These are phyloP conservation scores for Lamellibrachia satsuma DNA, from an alignment of 2,888 invertebrate genomes.

Conservation along the genomic window DNA sequence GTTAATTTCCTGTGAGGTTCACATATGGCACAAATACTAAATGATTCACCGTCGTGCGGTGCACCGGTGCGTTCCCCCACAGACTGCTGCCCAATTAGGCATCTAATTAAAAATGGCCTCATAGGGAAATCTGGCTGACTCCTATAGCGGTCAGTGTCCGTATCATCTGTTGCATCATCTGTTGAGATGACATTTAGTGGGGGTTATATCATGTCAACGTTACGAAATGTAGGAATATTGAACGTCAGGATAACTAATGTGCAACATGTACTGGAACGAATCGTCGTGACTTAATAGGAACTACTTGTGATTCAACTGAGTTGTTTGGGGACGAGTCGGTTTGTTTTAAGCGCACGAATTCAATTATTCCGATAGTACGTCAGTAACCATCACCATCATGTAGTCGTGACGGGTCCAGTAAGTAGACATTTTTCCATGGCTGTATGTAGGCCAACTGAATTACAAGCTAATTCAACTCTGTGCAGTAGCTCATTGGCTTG, in stretches of 20 bases:
- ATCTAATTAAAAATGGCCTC: background rate
- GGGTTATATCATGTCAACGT: background rate
- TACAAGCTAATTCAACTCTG: background rate
- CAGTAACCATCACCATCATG: too few relatives aligned
- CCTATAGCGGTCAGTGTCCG: background rate
- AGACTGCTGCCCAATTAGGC: background rate
- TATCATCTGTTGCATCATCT: background rate
- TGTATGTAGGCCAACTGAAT: background rate
- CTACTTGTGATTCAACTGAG: background rate
- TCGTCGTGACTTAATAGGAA: background rate
- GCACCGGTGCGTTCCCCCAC: background rate
- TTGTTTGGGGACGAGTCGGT: background rate
- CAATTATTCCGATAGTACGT: background rate
- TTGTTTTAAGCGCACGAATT: background rate
- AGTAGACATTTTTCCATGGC: too few relatives aligned
- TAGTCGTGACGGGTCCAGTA: too few relatives aligned
- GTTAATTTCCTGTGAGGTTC: slow-evolving; percentile 9
- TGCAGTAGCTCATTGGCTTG: background rate
- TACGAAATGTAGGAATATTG: background rate
- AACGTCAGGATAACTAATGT: background rate
- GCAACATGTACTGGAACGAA: background rate
- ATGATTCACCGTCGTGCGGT: background rate
- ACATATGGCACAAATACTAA: background rate
- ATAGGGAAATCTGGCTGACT: background rate
- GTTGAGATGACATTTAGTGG: background rate